Base-by-base conservation (phyloP, 2,888 invertebrate genomes). In the Eumacrocentrus americanus region DNA sequence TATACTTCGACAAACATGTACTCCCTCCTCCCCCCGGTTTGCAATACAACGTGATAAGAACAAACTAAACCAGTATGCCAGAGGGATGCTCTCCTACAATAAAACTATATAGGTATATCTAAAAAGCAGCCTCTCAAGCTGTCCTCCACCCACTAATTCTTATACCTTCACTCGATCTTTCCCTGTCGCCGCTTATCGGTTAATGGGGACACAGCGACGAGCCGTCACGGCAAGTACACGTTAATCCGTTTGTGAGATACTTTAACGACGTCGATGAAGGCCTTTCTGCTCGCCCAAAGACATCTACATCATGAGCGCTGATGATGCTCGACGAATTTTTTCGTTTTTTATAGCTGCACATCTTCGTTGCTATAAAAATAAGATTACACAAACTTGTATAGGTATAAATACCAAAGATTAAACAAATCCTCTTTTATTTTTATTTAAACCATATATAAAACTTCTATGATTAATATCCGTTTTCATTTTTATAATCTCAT, bases 211-310 rank as follows among this genome's bases (percentile, higher is more conserved):
- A 42, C 34, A 51, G 34, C 44, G 46, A 63, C 51, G 53, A 64
- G 53, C 57, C 60, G 61, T 62, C 62, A 50, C 44, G 18, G 52
- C 56, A 40, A 46, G 50, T 59, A 61, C 58, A 60, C 60, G 59
- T 61, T 65, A 66, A 69, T 60, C 58, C 46, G 58, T 65, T 67
- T 64, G 66, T 54, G 44, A 42, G 51, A 57, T 60, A 69, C 67
- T 65, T 68, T 63, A 59, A 58, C 42, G 58, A 38, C 48, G 59
- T 60, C 48, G 57, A 59, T 58, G 58, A 62, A 58, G 51, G 58
- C 55, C 14, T 42, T 18, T 12, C 18, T 44, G 18, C 4, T 44
- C 18, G 2, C 18, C 2, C 22, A 20, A 18, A 18, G 11, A 22
- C 11, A 22, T 23, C 22, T 40, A 37, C 9, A 51, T 37, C 11